A percentile compares a stretch with the other conserved stretches of the same genome.
phyloP scores from a whole-genome alignment of 1,140 invertebrate genomes.

The Cotesia glomerata region DNA sequence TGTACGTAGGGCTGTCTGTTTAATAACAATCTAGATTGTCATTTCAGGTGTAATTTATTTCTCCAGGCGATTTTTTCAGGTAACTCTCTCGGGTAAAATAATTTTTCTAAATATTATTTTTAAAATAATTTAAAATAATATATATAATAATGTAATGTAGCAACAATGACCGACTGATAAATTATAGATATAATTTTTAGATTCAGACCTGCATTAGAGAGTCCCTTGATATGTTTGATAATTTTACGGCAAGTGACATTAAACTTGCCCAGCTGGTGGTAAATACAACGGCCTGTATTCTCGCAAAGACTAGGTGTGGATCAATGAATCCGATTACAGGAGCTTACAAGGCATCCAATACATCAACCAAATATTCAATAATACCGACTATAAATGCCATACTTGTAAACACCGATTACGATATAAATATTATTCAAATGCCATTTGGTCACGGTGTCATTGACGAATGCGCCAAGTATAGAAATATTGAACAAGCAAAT shows the following conservation, averaged over 20 bases:
- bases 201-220: constrained; percentile 45
- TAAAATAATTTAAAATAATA: too few species aligned
- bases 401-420: constrained; percentile 51
- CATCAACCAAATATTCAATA: constrained; percentile 39
- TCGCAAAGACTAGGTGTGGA: constrained; percentile 51
- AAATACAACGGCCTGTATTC: constrained; percentile 51
- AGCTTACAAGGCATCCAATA: constrained; percentile 35
- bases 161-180: background rate
- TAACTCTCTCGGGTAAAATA: background rate
- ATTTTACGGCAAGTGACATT: constrained; percentile 35
- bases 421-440: constrained; percentile 52
- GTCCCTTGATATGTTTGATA: constrained; percentile 38
- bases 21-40: too few species aligned
- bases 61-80: too few species aligned
- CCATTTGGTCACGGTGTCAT: constrained; percentile 40
- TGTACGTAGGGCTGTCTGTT: too few species aligned
- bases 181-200: constrained; percentile 35
- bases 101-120: too few species aligned
- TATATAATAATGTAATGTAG: background rate
- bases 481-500: constrained; percentile 45
- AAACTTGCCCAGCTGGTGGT: constrained; percentile 48
- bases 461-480: constrained; percentile 50
- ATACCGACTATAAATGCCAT: constrained; percentile 46
- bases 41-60: background rate
- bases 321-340: constrained; percentile 51